These are phyloP conservation scores for Hormaphis cornu DNA, from an alignment of 1,140 invertebrate species.

Conservation along the genomic window DNA sequence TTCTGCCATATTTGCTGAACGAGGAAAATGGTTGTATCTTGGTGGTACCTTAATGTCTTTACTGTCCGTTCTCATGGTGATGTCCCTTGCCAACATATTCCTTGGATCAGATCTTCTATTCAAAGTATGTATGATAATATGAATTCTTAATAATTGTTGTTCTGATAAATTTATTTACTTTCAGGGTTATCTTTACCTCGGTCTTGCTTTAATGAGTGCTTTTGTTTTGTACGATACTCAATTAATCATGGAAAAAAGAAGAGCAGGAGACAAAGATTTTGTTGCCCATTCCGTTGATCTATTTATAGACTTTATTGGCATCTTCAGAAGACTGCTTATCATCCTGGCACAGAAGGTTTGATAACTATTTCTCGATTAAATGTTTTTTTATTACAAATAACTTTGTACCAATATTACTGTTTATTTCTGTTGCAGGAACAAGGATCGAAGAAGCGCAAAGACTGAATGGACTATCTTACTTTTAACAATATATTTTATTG, in stretches of 20 bases:
- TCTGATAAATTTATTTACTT: conserved; percentile 34
- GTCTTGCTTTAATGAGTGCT: conserved; percentile 80
- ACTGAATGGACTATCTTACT: conserved; percentile 7
- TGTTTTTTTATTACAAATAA: not conserved
- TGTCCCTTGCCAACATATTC: conserved; percentile 76
- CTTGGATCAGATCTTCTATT: conserved; percentile 73
- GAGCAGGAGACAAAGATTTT: conserved; percentile 83
- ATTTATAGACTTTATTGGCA: conserved; percentile 83
- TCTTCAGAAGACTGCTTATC: conserved; percentile 81
- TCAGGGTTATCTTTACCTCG: conserved; percentile 74
- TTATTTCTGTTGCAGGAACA: conserved; percentile 4
- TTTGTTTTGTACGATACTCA: conserved; percentile 95
- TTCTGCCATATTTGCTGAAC: conserved; percentile 69
- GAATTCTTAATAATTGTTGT: too few species aligned
- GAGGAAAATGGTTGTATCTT: conserved; percentile 77
- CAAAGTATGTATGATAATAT: conserved; percentile 50
- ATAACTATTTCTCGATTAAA: not conserved
- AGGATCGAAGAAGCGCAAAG: conserved; percentile 29
- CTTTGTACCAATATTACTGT: too few species aligned
- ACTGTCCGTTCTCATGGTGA: conserved; percentile 64
- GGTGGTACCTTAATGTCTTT: conserved; percentile 72
- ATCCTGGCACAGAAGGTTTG: conserved; percentile 80
- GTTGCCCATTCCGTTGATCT: conserved; percentile 80
- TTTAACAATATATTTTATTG: conserved; percentile 15
- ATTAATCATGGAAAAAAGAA: conserved; percentile 84